Conservation (phyloP, 1,140 invertebrate species). For the Diabrotica virgifera region DNA sequence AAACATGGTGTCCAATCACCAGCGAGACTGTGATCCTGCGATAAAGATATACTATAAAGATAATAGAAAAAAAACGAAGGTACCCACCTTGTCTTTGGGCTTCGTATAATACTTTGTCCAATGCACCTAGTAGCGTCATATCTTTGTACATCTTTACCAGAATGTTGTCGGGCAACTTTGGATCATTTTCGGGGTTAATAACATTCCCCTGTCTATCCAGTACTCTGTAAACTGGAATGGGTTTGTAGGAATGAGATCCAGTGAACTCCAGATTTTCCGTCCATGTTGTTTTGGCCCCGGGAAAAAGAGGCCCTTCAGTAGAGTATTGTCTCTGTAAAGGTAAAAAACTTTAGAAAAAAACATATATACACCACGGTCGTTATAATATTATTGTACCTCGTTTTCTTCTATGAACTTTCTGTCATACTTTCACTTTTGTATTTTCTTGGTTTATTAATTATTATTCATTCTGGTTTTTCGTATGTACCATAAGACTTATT, state of each 20-base stretch:
- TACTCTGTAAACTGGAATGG: constrained; percentile 62
- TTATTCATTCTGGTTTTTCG: no score
- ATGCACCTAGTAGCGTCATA: constrained; percentile 86
- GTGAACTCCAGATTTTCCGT: constrained; percentile 56
- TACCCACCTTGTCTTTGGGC: constrained; percentile 81
- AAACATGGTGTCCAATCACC: no score
- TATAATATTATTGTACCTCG: no score
- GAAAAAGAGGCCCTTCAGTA: constrained; percentile 28
- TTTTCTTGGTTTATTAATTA: no score
- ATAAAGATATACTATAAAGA: no score
- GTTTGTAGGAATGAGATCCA: constrained; percentile 52
- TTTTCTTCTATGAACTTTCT: no score
- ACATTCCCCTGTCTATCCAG: constrained; percentile 57
- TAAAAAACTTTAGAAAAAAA: no score
- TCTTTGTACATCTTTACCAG: constrained; percentile 81
- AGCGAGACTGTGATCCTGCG: no score
- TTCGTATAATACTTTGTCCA: constrained; percentile 98
- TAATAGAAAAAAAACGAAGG: not conserved
- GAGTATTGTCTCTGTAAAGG: not conserved
- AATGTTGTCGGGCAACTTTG: constrained; percentile 63
- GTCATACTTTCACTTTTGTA: no score
- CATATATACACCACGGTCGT: no score
- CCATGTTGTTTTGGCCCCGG: constrained; percentile 52
- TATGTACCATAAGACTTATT: no score
- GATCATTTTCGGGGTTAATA: constrained; percentile 53